Conservation (phyloP, 2,888 invertebrate species). For the Harpalus rufipes region DNA sequence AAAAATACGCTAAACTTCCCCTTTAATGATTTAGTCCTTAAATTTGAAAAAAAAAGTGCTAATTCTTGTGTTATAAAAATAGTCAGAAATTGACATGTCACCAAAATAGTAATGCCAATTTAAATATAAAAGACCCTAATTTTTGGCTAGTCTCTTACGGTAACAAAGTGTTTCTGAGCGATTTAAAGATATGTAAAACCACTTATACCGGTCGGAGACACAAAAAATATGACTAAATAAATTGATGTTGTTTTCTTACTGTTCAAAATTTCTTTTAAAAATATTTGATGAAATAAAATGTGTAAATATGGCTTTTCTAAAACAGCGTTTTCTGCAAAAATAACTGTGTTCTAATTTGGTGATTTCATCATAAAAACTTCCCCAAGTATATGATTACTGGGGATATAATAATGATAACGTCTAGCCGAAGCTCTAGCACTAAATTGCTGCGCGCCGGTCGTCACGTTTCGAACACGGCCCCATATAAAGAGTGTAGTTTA, state of each 20-base stretch:
- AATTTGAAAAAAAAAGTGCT: too few species aligned
- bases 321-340: not conserved
- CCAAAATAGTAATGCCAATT: too few species aligned
- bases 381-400: constrained; percentile 37
- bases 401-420: constrained; percentile 51
- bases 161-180: too few species aligned
- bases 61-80: too few species aligned
- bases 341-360: constrained; percentile 4
- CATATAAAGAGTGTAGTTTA: constrained; percentile 76
- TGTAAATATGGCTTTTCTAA: not conserved
- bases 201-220: too few species aligned
- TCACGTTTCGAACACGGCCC: constrained; percentile 72
- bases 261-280: not conserved
- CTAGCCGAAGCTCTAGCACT: constrained; percentile 41
- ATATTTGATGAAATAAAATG: constrained; percentile 7
- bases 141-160: too few species aligned
- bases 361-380: constrained; percentile 9
- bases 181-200: too few species aligned
- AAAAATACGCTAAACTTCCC: too few species aligned
- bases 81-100: too few species aligned
- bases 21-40: too few species aligned
- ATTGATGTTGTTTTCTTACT: not conserved
- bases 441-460: constrained; percentile 43
- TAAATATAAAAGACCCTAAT: too few species aligned
- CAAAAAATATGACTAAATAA: too few species aligned